Conservation (phyloP, 92 coral and sea anemone genomes). For the Palythoa grandiflora region DNA sequence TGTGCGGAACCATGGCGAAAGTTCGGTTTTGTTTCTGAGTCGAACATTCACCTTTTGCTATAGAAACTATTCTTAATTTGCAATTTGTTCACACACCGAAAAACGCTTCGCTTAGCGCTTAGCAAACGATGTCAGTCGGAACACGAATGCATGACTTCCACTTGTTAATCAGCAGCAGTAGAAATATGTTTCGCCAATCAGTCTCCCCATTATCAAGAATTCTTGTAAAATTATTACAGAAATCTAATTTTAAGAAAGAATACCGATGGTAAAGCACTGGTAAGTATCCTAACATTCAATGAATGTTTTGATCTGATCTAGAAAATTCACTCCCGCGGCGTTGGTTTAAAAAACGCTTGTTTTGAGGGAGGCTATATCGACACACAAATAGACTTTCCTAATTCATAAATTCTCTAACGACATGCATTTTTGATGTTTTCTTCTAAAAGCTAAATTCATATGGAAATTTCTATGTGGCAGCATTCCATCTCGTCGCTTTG, state of each 20-base stretch:
- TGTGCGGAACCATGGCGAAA: neutral
- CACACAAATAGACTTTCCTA: conserved; percentile 24
- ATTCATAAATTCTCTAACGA: conserved; percentile 52
- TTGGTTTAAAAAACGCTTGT: conserved; percentile 6
- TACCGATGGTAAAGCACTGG: conserved; percentile 26
- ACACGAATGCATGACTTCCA: neutral
- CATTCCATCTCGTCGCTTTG: conserved; percentile 43
- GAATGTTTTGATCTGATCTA: conserved; percentile 39
- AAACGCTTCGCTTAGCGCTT: neutral
- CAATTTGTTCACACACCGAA: neutral
- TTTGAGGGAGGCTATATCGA: conserved; percentile 1
- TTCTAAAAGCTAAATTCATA: conserved; percentile 49
- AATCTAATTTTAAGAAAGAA: conserved; percentile 15
- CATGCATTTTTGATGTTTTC: conserved; percentile 55
- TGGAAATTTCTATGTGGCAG: conserved; percentile 50
- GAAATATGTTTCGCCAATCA: conserved; percentile 23
- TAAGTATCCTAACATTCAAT: conserved; percentile 21
- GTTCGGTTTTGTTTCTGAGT: neutral
- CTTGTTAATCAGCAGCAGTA: conserved; percentile 28
- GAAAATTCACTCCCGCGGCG: conserved; percentile 45
- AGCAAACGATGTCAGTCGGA: neutral
- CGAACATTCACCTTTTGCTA: neutral
- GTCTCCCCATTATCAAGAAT: neutral
- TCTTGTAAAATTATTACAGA: conserved; percentile 15
- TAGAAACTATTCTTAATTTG: neutral